Conservation (phyloP, 2,888 invertebrate species). For the Dioctria rufipes region DNA sequence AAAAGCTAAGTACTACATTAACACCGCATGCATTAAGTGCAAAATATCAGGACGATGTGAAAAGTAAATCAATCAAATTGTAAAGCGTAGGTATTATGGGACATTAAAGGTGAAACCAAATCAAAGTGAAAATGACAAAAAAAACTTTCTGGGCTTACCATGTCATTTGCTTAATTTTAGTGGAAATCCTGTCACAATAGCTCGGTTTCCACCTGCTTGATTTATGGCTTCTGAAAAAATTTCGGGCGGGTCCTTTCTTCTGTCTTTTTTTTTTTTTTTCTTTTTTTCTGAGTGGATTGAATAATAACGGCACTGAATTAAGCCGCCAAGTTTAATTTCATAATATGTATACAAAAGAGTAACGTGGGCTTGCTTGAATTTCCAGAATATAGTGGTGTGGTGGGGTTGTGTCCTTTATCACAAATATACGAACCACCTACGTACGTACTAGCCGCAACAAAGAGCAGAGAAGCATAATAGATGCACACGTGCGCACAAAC, state of each 20-base stretch:
- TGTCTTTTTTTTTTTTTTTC: neutral
- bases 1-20: no score
- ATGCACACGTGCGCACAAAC: neutral
- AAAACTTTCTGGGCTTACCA: neutral
- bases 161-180: neutral
- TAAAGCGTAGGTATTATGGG: no score
- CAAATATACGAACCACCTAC: neutral
- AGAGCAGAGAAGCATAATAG: neutral
- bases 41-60: no score
- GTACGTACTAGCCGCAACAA: neutral
- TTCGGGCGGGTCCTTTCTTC: neutral
- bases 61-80: no score
- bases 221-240: neutral
- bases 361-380: neutral
- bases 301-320: neutral
- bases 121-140: neutral
- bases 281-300: neutral
- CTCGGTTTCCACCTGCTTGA: neutral
- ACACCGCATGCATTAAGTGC: no score
- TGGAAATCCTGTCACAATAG: conserved; percentile 2
- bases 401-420: neutral
- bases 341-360: neutral
- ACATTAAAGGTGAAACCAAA: neutral
- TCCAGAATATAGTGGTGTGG: neutral
- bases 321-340: conserved; percentile 6